Conservation (phyloP, 2,113 vertebrate species). For the Motacilla alba region DNA sequence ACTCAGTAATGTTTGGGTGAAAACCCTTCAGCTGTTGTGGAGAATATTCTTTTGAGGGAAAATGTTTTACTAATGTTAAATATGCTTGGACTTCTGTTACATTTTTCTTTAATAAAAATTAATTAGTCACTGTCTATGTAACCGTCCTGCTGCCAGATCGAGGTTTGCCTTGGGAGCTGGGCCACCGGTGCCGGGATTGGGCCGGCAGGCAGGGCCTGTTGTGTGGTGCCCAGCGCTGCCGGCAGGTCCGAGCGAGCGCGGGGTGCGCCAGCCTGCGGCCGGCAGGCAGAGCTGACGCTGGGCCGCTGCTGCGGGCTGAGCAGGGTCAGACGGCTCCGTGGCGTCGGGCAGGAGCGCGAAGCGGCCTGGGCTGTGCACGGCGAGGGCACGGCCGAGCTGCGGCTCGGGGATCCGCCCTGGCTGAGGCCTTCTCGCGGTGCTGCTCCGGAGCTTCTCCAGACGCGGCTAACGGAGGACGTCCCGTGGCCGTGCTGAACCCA, state of each 20-base stretch:
- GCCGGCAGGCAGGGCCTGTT: not conserved
- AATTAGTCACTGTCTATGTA: not conserved
- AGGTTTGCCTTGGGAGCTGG: rapidly evolving
- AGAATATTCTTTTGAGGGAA: not conserved
- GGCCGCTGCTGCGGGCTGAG: not conserved
- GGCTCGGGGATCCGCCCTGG: too few species aligned
- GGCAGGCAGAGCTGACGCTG: not conserved
- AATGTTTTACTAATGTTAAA: not conserved
- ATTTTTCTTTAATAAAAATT: not conserved
- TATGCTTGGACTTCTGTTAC: not conserved
- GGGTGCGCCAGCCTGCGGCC: not conserved
- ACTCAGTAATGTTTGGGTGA: not conserved
- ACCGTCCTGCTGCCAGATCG: not conserved
- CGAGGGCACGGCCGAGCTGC: not conserved
- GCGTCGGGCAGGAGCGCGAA: too few species aligned
- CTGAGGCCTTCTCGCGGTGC: not conserved
- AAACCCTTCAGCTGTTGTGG: not conserved
- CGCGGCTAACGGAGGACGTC: rapidly evolving
- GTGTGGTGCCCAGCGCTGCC: rapidly evolving
- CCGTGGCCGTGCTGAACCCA: not conserved
- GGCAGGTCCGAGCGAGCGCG: too few species aligned
- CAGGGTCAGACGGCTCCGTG: rapidly evolving
- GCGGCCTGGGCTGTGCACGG: not conserved
- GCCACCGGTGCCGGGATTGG: rapidly evolving
- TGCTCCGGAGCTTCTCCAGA: rapidly evolving